These are phyloP conservation scores for Sebastes variabilis DNA, from an alignment of 2,797 vertebrate species.

Conservation along the genomic window DNA sequence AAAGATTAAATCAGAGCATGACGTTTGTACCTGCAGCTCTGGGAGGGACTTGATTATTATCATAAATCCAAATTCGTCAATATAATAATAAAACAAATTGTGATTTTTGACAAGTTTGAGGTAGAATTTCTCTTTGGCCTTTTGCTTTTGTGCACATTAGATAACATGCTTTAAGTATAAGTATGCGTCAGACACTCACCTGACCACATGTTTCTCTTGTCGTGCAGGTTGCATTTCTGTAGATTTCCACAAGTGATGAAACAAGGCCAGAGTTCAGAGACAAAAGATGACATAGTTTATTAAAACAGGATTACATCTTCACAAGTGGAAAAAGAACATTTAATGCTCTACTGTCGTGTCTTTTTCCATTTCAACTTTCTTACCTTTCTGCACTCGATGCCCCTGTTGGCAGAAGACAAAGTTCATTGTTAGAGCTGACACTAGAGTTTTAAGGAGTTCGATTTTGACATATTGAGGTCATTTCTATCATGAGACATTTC, in stretches of 20 bases:
- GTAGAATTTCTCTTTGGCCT: not conserved
- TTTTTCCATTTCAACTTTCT: not conserved
- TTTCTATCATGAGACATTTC: not conserved
- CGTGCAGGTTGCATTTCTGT: slow-evolving; percentile 48
- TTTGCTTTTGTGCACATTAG: not conserved
- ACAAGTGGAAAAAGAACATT: not conserved
- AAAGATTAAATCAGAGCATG: not conserved
- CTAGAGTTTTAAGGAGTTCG: fast-evolving
- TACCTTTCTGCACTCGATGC: slow-evolving; percentile 38
- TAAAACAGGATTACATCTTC: not conserved
- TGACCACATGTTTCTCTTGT: slow-evolving; percentile 12
- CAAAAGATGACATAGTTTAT: not conserved
- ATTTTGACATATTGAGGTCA: not conserved
- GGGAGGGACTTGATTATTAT: not conserved
- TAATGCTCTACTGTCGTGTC: not conserved
- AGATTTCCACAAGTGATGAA: not conserved
- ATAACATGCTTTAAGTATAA: not conserved
- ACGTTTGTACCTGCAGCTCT: not conserved
- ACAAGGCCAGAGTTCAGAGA: not conserved
- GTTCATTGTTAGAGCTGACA: slow-evolving; percentile 1
- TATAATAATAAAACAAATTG: not conserved
- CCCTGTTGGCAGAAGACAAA: slow-evolving; percentile 39
- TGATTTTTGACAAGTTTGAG: not conserved
- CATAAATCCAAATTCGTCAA: not conserved
- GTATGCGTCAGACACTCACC: slow-evolving; percentile 40